These are phyloP conservation scores for Pegoplata infirma DNA, from an alignment of 2,888 invertebrate genomes.

Conservation along the genomic window DNA sequence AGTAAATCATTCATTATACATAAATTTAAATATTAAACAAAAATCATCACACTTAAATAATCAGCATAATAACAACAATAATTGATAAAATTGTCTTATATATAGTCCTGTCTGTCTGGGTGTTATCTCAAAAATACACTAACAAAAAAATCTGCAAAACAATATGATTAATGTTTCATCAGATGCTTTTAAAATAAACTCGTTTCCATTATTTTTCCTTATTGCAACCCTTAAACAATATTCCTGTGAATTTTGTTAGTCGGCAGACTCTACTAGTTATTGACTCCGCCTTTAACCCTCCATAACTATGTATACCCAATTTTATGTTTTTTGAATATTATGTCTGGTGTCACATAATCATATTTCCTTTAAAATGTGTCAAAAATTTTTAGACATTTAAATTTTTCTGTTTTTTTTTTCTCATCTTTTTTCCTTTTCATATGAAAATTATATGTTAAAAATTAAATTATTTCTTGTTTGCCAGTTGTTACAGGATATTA, in stretches of 20 bases:
- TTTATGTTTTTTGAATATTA: slow-evolving; percentile 10
- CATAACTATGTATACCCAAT: slow-evolving; percentile 32
- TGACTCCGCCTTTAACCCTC: slow-evolving; percentile 51
- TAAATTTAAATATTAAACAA: slow-evolving; percentile 9
- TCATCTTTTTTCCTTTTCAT: neutral
- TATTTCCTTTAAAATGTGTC: slow-evolving; percentile 29
- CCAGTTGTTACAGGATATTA: slow-evolving; percentile 71
- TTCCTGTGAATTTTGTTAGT: slow-evolving; percentile 6
- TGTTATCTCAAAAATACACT: too few relatives aligned
- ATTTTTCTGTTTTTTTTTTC: slow-evolving; percentile 1
- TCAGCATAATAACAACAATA: slow-evolving; percentile 14
- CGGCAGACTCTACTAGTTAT: slow-evolving; percentile 12
- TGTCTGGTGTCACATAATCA: slow-evolving; percentile 37
- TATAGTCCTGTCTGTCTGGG: neutral
- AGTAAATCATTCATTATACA: slow-evolving; percentile 18
- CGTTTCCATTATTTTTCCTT: neutral
- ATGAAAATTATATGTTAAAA: slow-evolving; percentile 13
- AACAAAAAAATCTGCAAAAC: slow-evolving; percentile 44
- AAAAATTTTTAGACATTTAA: slow-evolving; percentile 19
- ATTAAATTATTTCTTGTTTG: slow-evolving; percentile 45
- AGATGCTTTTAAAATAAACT: slow-evolving; percentile 7
- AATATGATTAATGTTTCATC: slow-evolving; percentile 48
- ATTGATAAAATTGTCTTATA: slow-evolving; percentile 35
- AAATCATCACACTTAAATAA: slow-evolving; percentile 23
- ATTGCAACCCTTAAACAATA: slow-evolving; percentile 46